phyloP scores from a whole-genome alignment of 1,140 invertebrate species.

The Ceratina australensis region DNA sequence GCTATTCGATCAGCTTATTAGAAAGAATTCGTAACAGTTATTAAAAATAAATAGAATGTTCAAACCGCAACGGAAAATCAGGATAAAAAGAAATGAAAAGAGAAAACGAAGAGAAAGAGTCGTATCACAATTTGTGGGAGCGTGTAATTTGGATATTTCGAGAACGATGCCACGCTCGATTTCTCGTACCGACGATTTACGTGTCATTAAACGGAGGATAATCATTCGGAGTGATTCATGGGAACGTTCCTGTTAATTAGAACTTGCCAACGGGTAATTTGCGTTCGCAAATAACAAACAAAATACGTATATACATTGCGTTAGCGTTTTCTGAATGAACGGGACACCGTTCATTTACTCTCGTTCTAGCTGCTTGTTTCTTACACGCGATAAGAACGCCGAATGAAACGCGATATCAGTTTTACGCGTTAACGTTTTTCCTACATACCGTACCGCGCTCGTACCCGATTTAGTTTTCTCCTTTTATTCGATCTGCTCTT shows the following conservation, averaged over 20 bases:
- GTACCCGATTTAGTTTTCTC: no score
- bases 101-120: neutral
- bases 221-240: conserved; percentile 7
- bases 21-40: conserved; percentile 14
- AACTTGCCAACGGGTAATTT: conserved; percentile 13
- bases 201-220: conserved; percentile 2
- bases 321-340: neutral
- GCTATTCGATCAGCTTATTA: conserved; percentile 20
- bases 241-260: conserved; percentile 4
- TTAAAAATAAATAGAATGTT: neutral
- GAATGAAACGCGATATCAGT: no score
- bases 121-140: neutral
- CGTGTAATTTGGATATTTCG: conserved; percentile 12
- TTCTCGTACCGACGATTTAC: neutral
- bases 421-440: no score
- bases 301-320: neutral
- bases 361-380: no score
- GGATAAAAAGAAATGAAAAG: no score
- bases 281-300: neutral
- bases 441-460: no score
- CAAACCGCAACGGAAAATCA: neutral
- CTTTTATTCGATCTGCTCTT: no score
- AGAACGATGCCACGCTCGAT: neutral
- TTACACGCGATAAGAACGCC: no score
- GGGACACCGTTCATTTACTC: neutral